Conservation (phyloP, 2,888 invertebrate genomes). For the Drosophila prolongata region DNA sequence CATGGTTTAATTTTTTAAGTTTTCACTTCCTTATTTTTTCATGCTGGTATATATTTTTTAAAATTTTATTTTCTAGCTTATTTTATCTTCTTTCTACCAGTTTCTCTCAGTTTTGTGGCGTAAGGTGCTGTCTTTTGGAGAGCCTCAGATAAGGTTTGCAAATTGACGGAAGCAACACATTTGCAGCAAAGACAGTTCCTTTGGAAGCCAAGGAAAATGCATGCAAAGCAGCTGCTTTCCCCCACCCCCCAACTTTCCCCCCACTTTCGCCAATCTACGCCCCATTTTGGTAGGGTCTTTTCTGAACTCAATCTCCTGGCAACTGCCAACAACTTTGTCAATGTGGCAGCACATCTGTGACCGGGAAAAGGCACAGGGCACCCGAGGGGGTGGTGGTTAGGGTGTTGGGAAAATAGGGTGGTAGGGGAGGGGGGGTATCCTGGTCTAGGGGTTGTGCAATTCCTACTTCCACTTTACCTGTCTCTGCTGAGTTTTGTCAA, state of each 20-base stretch:
- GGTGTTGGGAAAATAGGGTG: not conserved
- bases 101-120: slow-evolving; percentile 13
- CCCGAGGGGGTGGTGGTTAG: not conserved
- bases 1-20: too few relatives aligned
- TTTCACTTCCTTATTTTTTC: too few relatives aligned
- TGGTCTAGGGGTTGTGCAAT: not conserved
- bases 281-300: slow-evolving; percentile 8
- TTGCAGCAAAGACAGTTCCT: slow-evolving; percentile 38
- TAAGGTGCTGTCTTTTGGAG: slow-evolving; percentile 26
- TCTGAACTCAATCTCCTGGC: slow-evolving; percentile 42
- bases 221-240: slow-evolving; percentile 43
- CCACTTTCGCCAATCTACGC: not conserved
- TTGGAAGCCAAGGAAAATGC: slow-evolving; percentile 37
- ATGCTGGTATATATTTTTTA: too few relatives aligned
- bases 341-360: slow-evolving; percentile 56
- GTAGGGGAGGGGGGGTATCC: not conserved
- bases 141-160: slow-evolving; percentile 57
- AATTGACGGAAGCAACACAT: slow-evolving; percentile 73
- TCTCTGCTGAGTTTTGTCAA: slow-evolving; percentile 44
- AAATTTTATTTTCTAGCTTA: too few relatives aligned
- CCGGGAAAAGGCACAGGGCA: slow-evolving; percentile 27
- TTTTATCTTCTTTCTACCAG: not conserved
- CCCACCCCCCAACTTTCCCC: not conserved
- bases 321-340: slow-evolving; percentile 68
- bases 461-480: slow-evolving; percentile 7